Percentiles rank a stretch among this genome's conserved stretches.
These are phyloP conservation scores for Microctonus brassicae DNA, from an alignment of 2,888 invertebrate species.

Conservation along the genomic window DNA sequence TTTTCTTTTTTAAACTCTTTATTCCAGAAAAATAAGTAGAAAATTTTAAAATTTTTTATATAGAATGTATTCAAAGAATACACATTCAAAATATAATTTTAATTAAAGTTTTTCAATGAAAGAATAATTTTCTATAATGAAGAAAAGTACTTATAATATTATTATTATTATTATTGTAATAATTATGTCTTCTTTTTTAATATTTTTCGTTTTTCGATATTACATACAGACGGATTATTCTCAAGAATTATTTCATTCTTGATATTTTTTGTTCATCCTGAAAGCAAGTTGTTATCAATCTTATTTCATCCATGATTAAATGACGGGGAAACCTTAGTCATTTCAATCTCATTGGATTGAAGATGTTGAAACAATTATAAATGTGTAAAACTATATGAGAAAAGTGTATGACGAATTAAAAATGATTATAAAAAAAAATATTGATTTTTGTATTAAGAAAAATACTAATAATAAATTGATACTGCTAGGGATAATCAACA, in stretches of 20 bases:
- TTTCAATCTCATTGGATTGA: slow-evolving; percentile 5
- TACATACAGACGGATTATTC: background rate
- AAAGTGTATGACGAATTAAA: background rate
- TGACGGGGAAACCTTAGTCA: slow-evolving; percentile 13
- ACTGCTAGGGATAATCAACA: background rate
- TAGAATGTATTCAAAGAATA: background rate
- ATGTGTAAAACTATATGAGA: background rate
- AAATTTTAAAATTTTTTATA: slow-evolving; percentile 1
- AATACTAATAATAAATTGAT: background rate
- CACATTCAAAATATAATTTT: background rate
- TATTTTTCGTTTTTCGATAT: background rate
- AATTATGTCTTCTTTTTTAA: background rate
- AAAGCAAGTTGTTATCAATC: slow-evolving; percentile 16
- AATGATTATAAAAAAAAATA: background rate
- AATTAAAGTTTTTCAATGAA: background rate
- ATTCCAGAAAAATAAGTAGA: background rate
- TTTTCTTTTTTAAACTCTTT: background rate
- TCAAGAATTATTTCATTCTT: background rate
- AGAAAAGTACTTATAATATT: background rate
- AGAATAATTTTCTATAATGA: too few species aligned
- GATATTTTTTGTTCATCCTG: background rate
- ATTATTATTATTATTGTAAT: too few species aligned
- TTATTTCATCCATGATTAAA: slow-evolving; percentile 5
- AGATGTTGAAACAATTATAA: slow-evolving; percentile 27
- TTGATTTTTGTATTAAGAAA: background rate